A percentile compares a stretch with the other conserved stretches of the same genome.
phyloP scores from a whole-genome alignment of 2,888 invertebrate genomes.

The Mycalesis mineus region DNA sequence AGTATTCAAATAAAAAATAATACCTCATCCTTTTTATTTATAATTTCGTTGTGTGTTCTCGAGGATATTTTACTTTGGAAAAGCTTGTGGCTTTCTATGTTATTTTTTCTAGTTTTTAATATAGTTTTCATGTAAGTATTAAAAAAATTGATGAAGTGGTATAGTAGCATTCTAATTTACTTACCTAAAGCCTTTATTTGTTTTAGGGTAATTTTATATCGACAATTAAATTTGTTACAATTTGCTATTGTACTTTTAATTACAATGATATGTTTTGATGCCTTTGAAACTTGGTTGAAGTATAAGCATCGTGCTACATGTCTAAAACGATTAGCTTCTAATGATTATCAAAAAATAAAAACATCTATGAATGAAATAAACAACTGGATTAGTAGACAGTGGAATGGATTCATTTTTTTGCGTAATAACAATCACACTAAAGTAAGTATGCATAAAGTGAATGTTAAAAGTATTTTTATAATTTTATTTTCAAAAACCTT shows the following conservation, averaged over 20 bases:
- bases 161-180: neutral
- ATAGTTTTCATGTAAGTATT: slow-evolving; percentile 59
- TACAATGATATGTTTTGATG: slow-evolving; percentile 50
- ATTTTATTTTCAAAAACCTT: neutral
- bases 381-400: slow-evolving; percentile 45
- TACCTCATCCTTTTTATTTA: slow-evolving; percentile 47
- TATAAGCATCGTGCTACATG: slow-evolving; percentile 64
- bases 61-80: slow-evolving; percentile 70
- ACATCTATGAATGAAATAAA: slow-evolving; percentile 35
- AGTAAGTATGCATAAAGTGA: slow-evolving; percentile 40
- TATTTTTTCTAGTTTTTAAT: slow-evolving; percentile 53
- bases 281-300: slow-evolving; percentile 66
- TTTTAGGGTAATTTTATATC: slow-evolving; percentile 52
- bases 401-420: slow-evolving; percentile 51
- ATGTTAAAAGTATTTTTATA: neutral
- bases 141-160: neutral
- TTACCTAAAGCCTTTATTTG: neutral
- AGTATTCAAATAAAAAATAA: slow-evolving; percentile 44
- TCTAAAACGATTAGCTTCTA: slow-evolving; percentile 50
- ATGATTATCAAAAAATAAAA: slow-evolving; percentile 46
- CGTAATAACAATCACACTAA: slow-evolving; percentile 66
- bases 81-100: slow-evolving; percentile 58
- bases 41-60: slow-evolving; percentile 53
- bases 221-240: slow-evolving; percentile 54
- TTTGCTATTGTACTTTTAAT: slow-evolving; percentile 47